Percentiles rank a stretch among this genome's conserved stretches.
phyloP scores from a whole-genome alignment of 2,113 vertebrate genomes.

The Siniperca chuatsi region DNA sequence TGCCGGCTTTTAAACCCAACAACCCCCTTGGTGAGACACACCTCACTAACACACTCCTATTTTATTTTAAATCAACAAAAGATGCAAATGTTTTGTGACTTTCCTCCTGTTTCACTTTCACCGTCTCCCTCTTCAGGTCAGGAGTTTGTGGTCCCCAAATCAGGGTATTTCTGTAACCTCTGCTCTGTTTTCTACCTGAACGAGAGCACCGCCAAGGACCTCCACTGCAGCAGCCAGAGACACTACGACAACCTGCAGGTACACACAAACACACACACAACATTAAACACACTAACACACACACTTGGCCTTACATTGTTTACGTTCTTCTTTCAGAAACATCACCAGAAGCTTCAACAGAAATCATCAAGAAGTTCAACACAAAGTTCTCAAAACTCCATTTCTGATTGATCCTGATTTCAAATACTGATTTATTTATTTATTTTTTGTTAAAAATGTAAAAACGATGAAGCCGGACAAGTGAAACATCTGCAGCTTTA shows the following conservation, averaged over 20 bases:
- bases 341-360: constrained; percentile 60
- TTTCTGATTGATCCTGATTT: constrained; percentile 35
- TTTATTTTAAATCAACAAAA: too few species aligned
- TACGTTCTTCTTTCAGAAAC: constrained; percentile 58
- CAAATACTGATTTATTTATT: neutral
- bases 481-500: too few species aligned
- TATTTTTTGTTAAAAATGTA: neutral
- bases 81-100: too few species aligned
- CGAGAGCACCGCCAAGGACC: constrained; percentile 44
- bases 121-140: constrained; percentile 63
- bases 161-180: constrained; percentile 83
- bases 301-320: neutral
- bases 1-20: constrained; percentile 74
- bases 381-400: neutral
- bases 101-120: neutral
- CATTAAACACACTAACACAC: neutral
- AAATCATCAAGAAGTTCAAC: neutral
- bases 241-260: constrained; percentile 75
- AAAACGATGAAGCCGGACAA: neutral
- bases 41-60: too few species aligned
- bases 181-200: constrained; percentile 73
- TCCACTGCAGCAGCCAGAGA: constrained; percentile 69
- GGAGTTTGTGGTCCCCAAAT: constrained; percentile 83
- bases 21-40: constrained; percentile 75
- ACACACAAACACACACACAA: neutral